Base-by-base conservation (phyloP, 2,888 invertebrate genomes). In the Acrobasis consociella region DNA sequence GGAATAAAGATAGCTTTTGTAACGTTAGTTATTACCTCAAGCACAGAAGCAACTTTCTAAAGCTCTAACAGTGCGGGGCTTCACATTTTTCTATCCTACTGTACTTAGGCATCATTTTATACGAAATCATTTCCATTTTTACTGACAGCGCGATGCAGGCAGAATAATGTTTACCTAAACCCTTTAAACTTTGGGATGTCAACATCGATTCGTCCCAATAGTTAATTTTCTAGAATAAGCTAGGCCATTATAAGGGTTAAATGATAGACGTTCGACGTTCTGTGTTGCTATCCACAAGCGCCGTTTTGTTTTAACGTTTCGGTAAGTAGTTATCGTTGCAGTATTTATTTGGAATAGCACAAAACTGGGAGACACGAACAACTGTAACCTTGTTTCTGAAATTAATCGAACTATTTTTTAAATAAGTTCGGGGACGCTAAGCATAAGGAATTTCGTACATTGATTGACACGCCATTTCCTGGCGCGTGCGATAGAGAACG, bases 191-290 rank as follows among this genome's bases (percentile, higher is more conserved):
- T 49, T 55, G 61, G 61, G 74, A 69, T 72, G 70, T 62, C 58
- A 70, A 72, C 69, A 75, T 68, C 74, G 51, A 56, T 46, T 65
- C 69, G 71, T 73, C 76, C 77, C 73, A 66, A 68, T 69, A 74
- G 83, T 89, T 87, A 84, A 86, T 87, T 82, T 74, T 73, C 65
- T 88, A 87, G 87, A 64, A 66, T 90, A 89, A 88, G 89, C 75
- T 91, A 91, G 69, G 85, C 67, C 79, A 74, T 87, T 90, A 80
- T 87, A 88, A 87, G 85, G 79, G 78, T 83, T 76, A 76, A 73
- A 76, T 71, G 69, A 75, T 83, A 87, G 80, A 89, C 89, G 89
- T 88, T 81, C 74, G 72, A 80, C 79, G 81, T 82, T 83, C 77
- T 82, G 81, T 84, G 86, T 89, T 87, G 87, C 86, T 83, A 82